These are phyloP conservation scores for Scolopax mira DNA, from an alignment of 2,113 vertebrate genomes.

Conservation along the genomic window DNA sequence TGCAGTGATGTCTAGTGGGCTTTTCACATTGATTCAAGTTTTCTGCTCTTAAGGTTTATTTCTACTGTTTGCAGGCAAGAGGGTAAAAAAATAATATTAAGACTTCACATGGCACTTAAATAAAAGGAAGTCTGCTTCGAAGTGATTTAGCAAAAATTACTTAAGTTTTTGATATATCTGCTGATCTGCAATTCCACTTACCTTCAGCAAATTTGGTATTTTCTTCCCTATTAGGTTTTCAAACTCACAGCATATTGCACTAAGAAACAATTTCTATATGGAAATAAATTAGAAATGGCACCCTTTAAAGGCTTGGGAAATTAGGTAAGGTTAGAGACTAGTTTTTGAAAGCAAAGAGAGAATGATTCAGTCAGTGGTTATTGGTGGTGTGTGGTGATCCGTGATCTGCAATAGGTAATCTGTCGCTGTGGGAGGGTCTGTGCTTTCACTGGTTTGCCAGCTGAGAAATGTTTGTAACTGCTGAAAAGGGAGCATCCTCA, in stretches of 20 bases:
- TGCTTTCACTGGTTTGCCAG: not conserved
- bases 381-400: not conserved
- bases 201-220: not conserved
- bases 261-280: not conserved
- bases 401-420: not conserved
- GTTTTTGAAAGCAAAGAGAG: not conserved
- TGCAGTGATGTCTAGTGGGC: not conserved
- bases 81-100: not conserved
- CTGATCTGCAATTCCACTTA: not conserved
- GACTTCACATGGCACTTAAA: not conserved
- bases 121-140: not conserved
- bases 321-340: not conserved
- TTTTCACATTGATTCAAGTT: not conserved
- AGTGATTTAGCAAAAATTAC: not conserved
- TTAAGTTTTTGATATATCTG: not conserved
- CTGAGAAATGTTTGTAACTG: not conserved
- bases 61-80: not conserved
- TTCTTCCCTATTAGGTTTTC: not conserved
- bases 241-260: not conserved
- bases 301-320: not conserved
- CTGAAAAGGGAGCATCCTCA: not conserved
- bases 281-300: not conserved
- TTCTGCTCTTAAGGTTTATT: not conserved
- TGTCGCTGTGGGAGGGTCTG: not conserved
- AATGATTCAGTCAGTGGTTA: not conserved